These are phyloP conservation scores for Lepeophtheirus salmonis DNA, from an alignment of 1,140 invertebrate genomes.

Conservation along the genomic window DNA sequence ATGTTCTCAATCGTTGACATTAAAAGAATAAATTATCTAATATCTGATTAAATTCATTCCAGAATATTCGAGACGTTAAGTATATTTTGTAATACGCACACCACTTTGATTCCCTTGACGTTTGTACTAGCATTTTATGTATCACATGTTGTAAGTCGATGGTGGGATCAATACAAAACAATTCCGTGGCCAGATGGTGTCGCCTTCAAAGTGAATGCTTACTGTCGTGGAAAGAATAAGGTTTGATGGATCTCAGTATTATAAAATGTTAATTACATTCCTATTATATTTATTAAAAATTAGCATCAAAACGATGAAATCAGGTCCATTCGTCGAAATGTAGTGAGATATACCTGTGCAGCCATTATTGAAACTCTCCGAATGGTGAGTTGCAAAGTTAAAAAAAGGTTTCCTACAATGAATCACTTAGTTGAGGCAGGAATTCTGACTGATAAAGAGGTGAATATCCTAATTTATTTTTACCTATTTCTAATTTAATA, in stretches of 20 bases:
- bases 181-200: slow-evolving; percentile 76
- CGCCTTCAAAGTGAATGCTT: slow-evolving; percentile 28
- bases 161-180: slow-evolving; percentile 77
- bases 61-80: slow-evolving; percentile 20
- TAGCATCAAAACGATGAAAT: slow-evolving; percentile 28
- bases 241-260: too few relatives aligned
- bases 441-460: slow-evolving; percentile 10
- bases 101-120: slow-evolving; percentile 36
- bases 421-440: slow-evolving; percentile 34
- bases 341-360: slow-evolving; percentile 37
- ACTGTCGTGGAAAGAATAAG: background rate
- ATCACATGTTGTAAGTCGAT: slow-evolving; percentile 65
- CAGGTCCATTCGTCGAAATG: slow-evolving; percentile 31
- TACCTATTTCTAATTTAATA: background rate
- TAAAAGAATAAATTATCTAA: too few relatives aligned
- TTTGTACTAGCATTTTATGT: slow-evolving; percentile 89
- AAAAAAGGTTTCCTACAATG: slow-evolving; percentile 36
- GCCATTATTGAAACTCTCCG: slow-evolving; percentile 26
- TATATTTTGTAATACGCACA: background rate
- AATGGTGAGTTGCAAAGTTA: slow-evolving; percentile 32
- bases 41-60: too few relatives aligned
- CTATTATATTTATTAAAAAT: background rate
- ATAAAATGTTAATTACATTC: background rate
- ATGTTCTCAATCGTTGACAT: too few relatives aligned
- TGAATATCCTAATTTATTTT: background rate